Percentiles rank a stretch among this genome's conserved stretches.
phyloP scores from a whole-genome alignment of 2,888 invertebrate species.

The Leptopilina myrica region DNA sequence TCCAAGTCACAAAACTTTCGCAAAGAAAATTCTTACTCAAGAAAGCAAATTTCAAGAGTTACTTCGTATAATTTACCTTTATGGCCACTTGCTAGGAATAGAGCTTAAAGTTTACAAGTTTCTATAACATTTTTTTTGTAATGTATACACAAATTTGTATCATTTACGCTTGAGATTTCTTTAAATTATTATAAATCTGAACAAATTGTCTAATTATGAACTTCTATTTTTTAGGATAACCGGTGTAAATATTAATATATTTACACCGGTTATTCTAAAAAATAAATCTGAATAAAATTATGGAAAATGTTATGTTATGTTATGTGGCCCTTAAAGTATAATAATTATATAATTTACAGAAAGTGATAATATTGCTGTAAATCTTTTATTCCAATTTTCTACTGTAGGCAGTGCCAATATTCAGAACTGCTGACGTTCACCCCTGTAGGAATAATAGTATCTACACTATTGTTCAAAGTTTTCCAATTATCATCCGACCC shows the following conservation, averaged over 20 bases:
- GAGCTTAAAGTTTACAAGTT: slow-evolving; percentile 6
- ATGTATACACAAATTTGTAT: too few relatives aligned
- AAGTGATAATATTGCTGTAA: background rate
- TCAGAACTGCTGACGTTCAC: slow-evolving; percentile 20
- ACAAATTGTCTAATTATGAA: too few relatives aligned
- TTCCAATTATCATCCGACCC: slow-evolving; percentile 13
- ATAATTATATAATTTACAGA: background rate
- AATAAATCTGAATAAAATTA: too few relatives aligned
- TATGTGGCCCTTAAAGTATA: too few relatives aligned
- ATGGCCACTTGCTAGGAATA: slow-evolving; percentile 4
- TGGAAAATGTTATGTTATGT: too few relatives aligned
- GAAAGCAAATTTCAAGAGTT: slow-evolving; percentile 9
- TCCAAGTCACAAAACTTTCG: slow-evolving; percentile 1
- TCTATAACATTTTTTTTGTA: background rate
- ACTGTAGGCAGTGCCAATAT: slow-evolving; percentile 9
- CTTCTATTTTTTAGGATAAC: too few relatives aligned
- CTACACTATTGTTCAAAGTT: slow-evolving; percentile 20
- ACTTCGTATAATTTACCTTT: slow-evolving; percentile 10
- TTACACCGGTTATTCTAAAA: too few relatives aligned
- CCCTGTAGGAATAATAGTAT: slow-evolving; percentile 6
- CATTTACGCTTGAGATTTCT: too few relatives aligned
- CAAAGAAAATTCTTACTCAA: slow-evolving; percentile 1
- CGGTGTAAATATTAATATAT: too few relatives aligned
- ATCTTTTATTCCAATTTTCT: slow-evolving; percentile 12
- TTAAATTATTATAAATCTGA: too few relatives aligned